These are phyloP conservation scores for Lordiphosa collinella DNA, from an alignment of 1,140 invertebrate genomes.

Conservation along the genomic window DNA sequence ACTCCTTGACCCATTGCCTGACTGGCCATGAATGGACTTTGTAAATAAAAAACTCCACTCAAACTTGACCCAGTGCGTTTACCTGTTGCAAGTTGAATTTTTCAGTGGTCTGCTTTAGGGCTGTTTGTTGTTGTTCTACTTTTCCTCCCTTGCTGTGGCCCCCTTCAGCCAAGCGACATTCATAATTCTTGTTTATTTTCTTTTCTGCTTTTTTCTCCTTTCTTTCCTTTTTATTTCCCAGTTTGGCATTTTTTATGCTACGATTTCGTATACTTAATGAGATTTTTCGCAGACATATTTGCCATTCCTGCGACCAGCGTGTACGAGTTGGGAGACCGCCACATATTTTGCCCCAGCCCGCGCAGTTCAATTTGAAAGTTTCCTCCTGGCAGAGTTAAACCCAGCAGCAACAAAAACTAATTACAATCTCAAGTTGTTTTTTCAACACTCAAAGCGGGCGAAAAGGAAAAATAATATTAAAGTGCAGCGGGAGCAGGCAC, in stretches of 20 bases:
- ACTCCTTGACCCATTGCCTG: slow-evolving; percentile 24
- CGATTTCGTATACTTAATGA: slow-evolving; percentile 69
- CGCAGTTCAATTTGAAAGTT: slow-evolving; percentile 71
- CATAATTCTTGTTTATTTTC: slow-evolving; percentile 72
- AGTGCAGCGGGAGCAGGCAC: slow-evolving; percentile 13
- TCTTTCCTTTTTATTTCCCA: slow-evolving; percentile 19
- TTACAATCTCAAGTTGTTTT: slow-evolving; percentile 77
- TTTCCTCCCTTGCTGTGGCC: slow-evolving; percentile 13
- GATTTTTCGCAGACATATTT: slow-evolving; percentile 72
- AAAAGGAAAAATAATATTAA: slow-evolving; percentile 56
- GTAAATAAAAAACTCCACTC: slow-evolving; percentile 15
- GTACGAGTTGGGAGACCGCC: slow-evolving; percentile 52
- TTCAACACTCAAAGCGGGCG: slow-evolving; percentile 57
- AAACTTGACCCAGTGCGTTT: slow-evolving; percentile 47
- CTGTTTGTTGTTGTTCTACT: slow-evolving; percentile 9
- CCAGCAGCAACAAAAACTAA: slow-evolving; percentile 74
- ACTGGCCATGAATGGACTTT: not conserved
- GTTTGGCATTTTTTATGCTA: slow-evolving; percentile 41
- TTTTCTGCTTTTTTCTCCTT: slow-evolving; percentile 12
- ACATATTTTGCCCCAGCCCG: slow-evolving; percentile 42
- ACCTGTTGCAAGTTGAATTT: slow-evolving; percentile 48
- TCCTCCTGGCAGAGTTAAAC: slow-evolving; percentile 44
- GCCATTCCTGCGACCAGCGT: slow-evolving; percentile 52
- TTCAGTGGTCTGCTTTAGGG: slow-evolving; percentile 6
- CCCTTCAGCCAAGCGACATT: slow-evolving; percentile 50